phyloP scores from a whole-genome alignment of 1,140 invertebrate species.

The Sycophaga agraensis region DNA sequence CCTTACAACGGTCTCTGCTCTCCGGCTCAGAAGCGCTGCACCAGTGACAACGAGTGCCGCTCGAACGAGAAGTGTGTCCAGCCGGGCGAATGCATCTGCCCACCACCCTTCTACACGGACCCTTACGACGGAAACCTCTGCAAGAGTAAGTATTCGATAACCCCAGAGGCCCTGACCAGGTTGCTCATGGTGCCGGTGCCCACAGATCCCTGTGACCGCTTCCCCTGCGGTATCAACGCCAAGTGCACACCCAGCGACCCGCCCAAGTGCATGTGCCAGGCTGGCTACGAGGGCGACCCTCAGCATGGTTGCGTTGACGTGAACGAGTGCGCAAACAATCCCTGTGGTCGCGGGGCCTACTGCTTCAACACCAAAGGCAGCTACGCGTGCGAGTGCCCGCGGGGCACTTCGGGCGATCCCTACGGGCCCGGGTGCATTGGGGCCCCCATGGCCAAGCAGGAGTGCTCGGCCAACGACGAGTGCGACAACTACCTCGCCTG shows the following conservation, averaged over 20 bases:
- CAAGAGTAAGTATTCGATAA: slow-evolving; percentile 70
- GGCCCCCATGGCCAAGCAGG: slow-evolving; percentile 53
- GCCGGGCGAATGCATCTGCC: slow-evolving; percentile 85
- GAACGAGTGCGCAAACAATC: slow-evolving; percentile 77
- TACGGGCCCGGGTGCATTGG: slow-evolving; percentile 78
- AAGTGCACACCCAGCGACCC: slow-evolving; percentile 88
- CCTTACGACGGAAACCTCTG: slow-evolving; percentile 77
- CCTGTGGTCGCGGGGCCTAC: slow-evolving; percentile 81
- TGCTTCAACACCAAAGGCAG: slow-evolving; percentile 85
- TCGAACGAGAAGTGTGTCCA: slow-evolving; percentile 88
- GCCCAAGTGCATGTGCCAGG: slow-evolving; percentile 82
- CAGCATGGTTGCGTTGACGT: slow-evolving; percentile 80
- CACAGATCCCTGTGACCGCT: slow-evolving; percentile 75
- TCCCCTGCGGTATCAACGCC: slow-evolving; percentile 88
- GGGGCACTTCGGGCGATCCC: slow-evolving; percentile 78
- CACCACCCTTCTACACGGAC: slow-evolving; percentile 84
- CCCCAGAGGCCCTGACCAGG: too few relatives aligned
- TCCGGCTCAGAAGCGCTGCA: slow-evolving; percentile 76
- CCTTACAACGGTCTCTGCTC: slow-evolving; percentile 69
- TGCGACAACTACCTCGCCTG: slow-evolving; percentile 81
- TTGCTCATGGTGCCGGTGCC: too few relatives aligned
- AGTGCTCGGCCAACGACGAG: slow-evolving; percentile 72
- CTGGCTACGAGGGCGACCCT: slow-evolving; percentile 82
- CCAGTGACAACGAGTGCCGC: slow-evolving; percentile 78
- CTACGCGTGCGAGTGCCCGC: slow-evolving; percentile 81